Conservation (phyloP, 2,797 vertebrate genomes). For the Linurgus olivaceus region DNA sequence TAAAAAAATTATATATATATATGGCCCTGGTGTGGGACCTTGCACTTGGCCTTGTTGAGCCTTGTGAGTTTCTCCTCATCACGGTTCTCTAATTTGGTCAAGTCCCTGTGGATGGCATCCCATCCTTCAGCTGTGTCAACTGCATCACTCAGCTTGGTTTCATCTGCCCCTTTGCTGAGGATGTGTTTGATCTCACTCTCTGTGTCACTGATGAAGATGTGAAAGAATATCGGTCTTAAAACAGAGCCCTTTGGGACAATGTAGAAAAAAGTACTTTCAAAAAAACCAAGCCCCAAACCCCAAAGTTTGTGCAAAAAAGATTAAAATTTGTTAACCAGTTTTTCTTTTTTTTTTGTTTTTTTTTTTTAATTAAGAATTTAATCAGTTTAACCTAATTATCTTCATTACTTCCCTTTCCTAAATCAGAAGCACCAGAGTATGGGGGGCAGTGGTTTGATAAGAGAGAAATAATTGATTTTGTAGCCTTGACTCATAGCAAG, state of each 20-base stretch:
- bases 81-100: not conserved
- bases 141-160: not conserved
- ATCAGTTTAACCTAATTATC: not conserved
- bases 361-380: not conserved
- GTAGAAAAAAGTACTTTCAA: too few species aligned
- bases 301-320: too few species aligned
- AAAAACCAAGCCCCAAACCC: too few species aligned
- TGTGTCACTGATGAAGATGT: not conserved
- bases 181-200: not conserved
- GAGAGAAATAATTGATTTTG: not conserved
- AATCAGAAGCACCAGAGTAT: not conserved
- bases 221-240: rapidly evolving
- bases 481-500: not conserved
- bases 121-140: not conserved
- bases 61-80: rapidly evolving
- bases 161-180: not conserved
- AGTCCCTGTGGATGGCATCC: too few species aligned
- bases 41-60: not conserved
- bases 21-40: not conserved
- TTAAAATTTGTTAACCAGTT: too few species aligned
- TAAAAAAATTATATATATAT: not conserved
- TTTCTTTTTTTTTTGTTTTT: too few species aligned
- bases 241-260: not conserved
- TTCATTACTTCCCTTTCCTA: not conserved
- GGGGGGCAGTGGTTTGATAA: not conserved